Base-by-base conservation (phyloP, 2,797 vertebrate species). In the Pampus argenteus region DNA sequence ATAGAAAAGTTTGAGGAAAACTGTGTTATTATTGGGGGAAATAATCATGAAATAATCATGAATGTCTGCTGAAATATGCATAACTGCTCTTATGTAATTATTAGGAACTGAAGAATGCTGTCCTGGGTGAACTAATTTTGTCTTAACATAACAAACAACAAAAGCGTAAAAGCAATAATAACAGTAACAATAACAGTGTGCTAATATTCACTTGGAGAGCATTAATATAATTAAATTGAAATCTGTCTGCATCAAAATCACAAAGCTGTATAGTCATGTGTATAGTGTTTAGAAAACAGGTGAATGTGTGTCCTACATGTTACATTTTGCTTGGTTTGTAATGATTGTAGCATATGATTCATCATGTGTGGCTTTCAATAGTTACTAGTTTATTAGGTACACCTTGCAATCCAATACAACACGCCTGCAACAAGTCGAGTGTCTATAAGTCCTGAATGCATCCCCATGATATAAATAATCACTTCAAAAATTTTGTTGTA, bases 11-110 rank as follows among this genome's bases (percentile, higher is more conserved):
- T 7, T 42, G 5, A 51, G 18, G 51, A 48, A 29, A 63, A 70
- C 22, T 26, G 14, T 22, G 29, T 18, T 36, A 29, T 71, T 71
- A 52, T 66, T 40, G 11, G 17, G 3, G 45, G 55, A 74, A 73
- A 74, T 50, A 65, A 49, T 76, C 7, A 36, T 52, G 9, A 44
- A 68, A 74, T 65, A 3, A 76, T 60, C 71, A 74, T 48, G 4
- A 28, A 42, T 47, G 64, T 52, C 15, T 52, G 49, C 0, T 18
- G 36, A 61, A 75, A 66, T 54, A 63, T 69, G 34, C 25, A 62
- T 20, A 54, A 81, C 40, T 64, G 22, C 60, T 74, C 25, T 20
- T 25, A n/a, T n/a, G n/a, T n/a, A 64, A 31, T 34, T 42, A 71
- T 67, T 60, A 55, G 36, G 45, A 74, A 48, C 15, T 55, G n/a